These are phyloP conservation scores for Lasioglossum marginatum DNA, from an alignment of 2,888 invertebrate genomes.

Conservation along the genomic window DNA sequence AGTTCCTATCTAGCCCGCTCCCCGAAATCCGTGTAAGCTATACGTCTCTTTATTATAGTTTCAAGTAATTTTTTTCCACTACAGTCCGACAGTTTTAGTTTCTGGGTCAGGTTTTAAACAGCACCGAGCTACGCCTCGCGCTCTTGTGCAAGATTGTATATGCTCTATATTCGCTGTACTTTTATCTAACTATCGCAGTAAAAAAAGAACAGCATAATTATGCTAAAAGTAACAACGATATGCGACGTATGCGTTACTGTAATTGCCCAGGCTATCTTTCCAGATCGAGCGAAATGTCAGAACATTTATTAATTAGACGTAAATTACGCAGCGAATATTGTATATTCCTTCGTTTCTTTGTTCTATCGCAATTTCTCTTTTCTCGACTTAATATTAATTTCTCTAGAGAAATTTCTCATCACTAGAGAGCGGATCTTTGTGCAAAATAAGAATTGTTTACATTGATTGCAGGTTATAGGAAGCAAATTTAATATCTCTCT, in stretches of 20 bases:
- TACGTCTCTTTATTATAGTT: neutral
- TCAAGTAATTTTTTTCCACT: neutral
- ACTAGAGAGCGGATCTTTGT: neutral
- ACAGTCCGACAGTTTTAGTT: neutral
- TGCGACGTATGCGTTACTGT: neutral
- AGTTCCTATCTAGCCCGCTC: neutral
- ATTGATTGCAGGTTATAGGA: neutral
- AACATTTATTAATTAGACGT: neutral
- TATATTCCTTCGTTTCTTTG: neutral
- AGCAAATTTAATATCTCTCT: neutral
- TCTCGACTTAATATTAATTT: neutral
- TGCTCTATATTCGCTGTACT: neutral
- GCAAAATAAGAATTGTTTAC: neutral
- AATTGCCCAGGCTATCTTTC: neutral
- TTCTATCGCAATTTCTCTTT: neutral
- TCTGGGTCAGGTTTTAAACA: neutral
- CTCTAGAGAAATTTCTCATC: too few relatives aligned
- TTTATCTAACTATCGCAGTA: neutral
- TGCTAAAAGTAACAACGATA: neutral
- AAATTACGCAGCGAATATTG: neutral
- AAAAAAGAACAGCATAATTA: neutral
- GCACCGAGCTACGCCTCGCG: neutral
- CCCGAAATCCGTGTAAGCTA: neutral
- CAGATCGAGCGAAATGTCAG: neutral
- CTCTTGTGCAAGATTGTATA: neutral